Base-by-base conservation (phyloP, 2,888 invertebrate genomes). In the Parnassius glacialis region DNA sequence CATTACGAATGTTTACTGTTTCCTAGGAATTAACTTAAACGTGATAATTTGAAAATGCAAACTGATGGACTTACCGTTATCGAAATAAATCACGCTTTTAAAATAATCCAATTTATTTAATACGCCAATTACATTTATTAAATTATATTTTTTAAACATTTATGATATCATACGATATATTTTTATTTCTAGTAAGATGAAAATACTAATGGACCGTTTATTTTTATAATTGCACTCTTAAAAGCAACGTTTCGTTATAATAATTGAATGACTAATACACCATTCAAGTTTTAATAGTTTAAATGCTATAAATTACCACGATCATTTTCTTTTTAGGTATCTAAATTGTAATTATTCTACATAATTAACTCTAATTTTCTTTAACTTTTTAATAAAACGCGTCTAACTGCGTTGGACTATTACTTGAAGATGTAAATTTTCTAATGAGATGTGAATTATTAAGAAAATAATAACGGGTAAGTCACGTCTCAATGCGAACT, bases 1-100 rank as follows among this genome's bases (percentile, higher is more conserved):
- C 54, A 62, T 58, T 58, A 58, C 41, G 54, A 58, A 58, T 58
- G 62, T 62, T 58, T 58, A 42, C 55, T 54, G 51, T 58, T 45
- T 55, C 44, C 51, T 41, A 41, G 54, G 43, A 58, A 62, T 62
- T 58, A 62, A 12, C 45, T 58, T 41, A 54, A n/a, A 7, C 16
- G 57, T 13, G 53, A 43, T 61, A 9, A 57, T 57, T 57, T 48
- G 52, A 54, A 57, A 54, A 52, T 41, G 20, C 25, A 10, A 61
- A n/a, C 53, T 48, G 42, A 50, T 50, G 50, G 25, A 25, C 25
- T 25, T 20, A 13, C 42, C 7, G 7, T 16, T 25, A 57, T 41
- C 58, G 47, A 53, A 62, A 43, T 50, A 48, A 57, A 62, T 58
- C 50, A 50, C 43, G 52, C 16, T 10, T 53, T n/a, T 48, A 13